Conservation (phyloP, 64 coral and sea anemone species). For the Montipora foliosa region DNA sequence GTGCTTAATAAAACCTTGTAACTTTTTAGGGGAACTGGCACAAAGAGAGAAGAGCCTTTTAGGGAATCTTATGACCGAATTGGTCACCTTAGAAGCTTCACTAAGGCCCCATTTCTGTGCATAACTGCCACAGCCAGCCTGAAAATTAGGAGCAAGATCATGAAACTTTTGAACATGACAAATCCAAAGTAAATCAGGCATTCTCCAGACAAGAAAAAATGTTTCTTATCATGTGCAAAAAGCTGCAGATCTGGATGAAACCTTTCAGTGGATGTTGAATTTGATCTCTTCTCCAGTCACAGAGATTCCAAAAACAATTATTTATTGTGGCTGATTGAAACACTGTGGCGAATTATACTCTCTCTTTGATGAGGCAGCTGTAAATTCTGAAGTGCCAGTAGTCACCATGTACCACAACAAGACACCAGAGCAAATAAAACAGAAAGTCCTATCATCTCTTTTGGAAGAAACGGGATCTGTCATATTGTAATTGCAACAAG, state of each 20-base stretch:
- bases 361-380: slow-evolving; percentile 1
- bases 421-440: slow-evolving; percentile 36
- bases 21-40: neutral
- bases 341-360: slow-evolving; percentile 52
- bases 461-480: neutral
- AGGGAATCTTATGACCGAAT: slow-evolving; percentile 43
- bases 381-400: too few species aligned
- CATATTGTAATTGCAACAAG: slow-evolving; percentile 26
- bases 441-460: slow-evolving; percentile 2
- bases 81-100: slow-evolving; percentile 51
- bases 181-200: slow-evolving; percentile 23
- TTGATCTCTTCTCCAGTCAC: neutral
- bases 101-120: slow-evolving; percentile 46
- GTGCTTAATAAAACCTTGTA: neutral
- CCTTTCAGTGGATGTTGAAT: neutral
- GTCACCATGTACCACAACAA: slow-evolving; percentile 54
- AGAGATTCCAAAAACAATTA: slow-evolving; percentile 42
- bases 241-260: neutral
- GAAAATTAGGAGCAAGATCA: slow-evolving; percentile 29
- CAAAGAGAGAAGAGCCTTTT: neutral
- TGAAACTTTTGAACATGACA: slow-evolving; percentile 46
- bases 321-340: slow-evolving; percentile 44
- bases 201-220: slow-evolving; percentile 29
- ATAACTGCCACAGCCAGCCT: slow-evolving; percentile 56
- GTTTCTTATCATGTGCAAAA: neutral